Percentiles rank a stretch among this genome's conserved stretches.
These are phyloP conservation scores for Talpa occidentalis DNA, from an alignment of 2,113 vertebrate species.

Conservation along the genomic window DNA sequence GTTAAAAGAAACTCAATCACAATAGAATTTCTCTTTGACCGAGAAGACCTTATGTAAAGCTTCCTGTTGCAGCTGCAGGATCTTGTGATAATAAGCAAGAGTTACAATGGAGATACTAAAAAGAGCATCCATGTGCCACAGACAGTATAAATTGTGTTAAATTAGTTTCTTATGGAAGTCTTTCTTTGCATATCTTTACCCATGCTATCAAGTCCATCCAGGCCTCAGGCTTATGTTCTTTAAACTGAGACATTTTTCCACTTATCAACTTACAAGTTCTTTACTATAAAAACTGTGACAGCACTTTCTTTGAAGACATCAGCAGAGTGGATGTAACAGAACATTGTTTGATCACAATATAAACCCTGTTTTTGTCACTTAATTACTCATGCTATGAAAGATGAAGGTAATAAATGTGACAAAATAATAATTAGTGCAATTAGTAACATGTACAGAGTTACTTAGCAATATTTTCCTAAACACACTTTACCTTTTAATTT, in stretches of 20 bases:
- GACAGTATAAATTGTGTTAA: conserved; percentile 65
- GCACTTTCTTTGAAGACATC: conserved; percentile 51
- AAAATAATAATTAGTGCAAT: conserved; percentile 72
- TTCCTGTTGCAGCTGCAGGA: conserved; percentile 48
- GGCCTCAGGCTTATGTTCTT: conserved; percentile 59
- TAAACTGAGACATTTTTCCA: conserved; percentile 62
- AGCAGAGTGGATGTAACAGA: conserved; percentile 42
- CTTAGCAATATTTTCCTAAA: conserved; percentile 63
- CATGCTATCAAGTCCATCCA: conserved; percentile 65
- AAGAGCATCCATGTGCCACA: conserved; percentile 64
- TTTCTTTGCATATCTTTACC: conserved; percentile 41
- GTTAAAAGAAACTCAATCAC: conserved; percentile 19
- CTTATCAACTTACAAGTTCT: conserved; percentile 60
- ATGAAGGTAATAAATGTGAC: conserved; percentile 60
- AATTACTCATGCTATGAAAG: conserved; percentile 72
- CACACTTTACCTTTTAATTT: conserved; percentile 53
- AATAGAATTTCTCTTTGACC: neutral
- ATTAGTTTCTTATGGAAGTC: conserved; percentile 35
- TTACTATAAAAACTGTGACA: conserved; percentile 61
- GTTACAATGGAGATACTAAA: conserved; percentile 45
- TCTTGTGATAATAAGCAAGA: conserved; percentile 59
- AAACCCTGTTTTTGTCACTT: conserved; percentile 74
- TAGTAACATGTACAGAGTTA: conserved; percentile 17
- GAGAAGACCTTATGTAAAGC: conserved; percentile 29
- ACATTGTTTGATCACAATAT: conserved; percentile 62